Conservation (phyloP, 1,140 invertebrate genomes). For the Trichomalopsis sarcophagae region DNA sequence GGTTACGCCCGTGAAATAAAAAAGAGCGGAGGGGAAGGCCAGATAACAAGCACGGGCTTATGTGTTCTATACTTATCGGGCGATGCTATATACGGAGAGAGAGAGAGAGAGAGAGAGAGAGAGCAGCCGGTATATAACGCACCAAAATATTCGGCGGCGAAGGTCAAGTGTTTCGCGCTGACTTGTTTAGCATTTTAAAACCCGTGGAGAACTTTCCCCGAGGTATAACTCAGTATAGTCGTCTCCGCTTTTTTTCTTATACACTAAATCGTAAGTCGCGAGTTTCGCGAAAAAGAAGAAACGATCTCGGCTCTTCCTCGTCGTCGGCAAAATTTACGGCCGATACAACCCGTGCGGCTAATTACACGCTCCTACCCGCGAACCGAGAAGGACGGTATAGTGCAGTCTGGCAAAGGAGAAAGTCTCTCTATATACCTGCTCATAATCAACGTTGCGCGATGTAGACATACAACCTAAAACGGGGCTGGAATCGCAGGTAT, state of each 20-base stretch:
- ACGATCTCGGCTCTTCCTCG: too few relatives aligned
- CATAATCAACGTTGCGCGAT: neutral
- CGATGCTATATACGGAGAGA: neutral
- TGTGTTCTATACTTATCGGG: neutral
- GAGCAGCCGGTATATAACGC: neutral
- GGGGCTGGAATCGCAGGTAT: neutral
- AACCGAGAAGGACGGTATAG: neutral
- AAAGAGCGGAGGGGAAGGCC: neutral
- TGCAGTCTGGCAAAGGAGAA: neutral
- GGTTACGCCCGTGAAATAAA: constrained; percentile 22
- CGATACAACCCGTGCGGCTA: too few relatives aligned
- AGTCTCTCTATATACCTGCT: neutral
- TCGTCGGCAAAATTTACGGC: too few relatives aligned
- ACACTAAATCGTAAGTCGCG: too few relatives aligned
- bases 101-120: neutral
- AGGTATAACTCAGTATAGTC: neutral
- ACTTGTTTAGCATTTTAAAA: constrained; percentile 13
- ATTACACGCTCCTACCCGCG: neutral
- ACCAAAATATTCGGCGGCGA: constrained; percentile 33
- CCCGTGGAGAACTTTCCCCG: neutral
- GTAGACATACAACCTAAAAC: constrained; percentile 5
- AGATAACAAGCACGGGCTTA: neutral
- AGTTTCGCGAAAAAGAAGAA: too few relatives aligned
- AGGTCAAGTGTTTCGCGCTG: constrained; percentile 17
- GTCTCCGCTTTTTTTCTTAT: too few relatives aligned